Conservation (phyloP, 2,888 invertebrate species). For the Steromphala cineraria region DNA sequence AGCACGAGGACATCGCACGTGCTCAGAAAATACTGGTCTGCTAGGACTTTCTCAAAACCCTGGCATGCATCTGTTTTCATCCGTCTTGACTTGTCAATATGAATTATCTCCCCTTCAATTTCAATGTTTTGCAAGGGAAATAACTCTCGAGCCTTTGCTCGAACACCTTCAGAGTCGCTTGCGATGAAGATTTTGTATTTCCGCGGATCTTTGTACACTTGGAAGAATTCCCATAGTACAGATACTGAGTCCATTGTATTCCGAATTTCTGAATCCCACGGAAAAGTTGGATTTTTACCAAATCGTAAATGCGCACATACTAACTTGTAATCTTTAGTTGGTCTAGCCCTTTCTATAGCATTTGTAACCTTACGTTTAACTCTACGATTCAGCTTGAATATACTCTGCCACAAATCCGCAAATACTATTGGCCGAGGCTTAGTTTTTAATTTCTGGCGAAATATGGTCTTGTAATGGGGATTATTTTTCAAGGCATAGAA, state of each 20-base stretch:
- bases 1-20: slow-evolving; percentile 44
- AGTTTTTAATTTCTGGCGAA: slow-evolving; percentile 33
- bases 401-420: slow-evolving; percentile 39
- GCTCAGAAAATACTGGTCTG: slow-evolving; percentile 43
- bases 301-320: slow-evolving; percentile 46
- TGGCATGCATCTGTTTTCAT: slow-evolving; percentile 29
- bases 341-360: slow-evolving; percentile 27
- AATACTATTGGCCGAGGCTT: slow-evolving; percentile 37
- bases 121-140: slow-evolving; percentile 36
- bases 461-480: slow-evolving; percentile 33
- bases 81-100: slow-evolving; percentile 39
- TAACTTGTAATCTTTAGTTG: slow-evolving; percentile 34
- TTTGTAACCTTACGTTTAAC: slow-evolving; percentile 30
- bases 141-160: slow-evolving; percentile 32
- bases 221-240: slow-evolving; percentile 44
- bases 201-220: slow-evolving; percentile 34
- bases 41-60: slow-evolving; percentile 44
- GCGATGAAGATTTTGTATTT: slow-evolving; percentile 44
- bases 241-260: slow-evolving; percentile 38
- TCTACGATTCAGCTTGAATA: slow-evolving; percentile 41
- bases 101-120: slow-evolving; percentile 44
- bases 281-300: slow-evolving; percentile 46
- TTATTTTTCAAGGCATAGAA: slow-evolving; percentile 42
- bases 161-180: slow-evolving; percentile 43
- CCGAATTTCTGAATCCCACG: slow-evolving; percentile 39